Percentiles rank a stretch among this genome's conserved stretches.
Conservation (phyloP, 2,797 vertebrate genomes). For the Aphelocoma californica region DNA sequence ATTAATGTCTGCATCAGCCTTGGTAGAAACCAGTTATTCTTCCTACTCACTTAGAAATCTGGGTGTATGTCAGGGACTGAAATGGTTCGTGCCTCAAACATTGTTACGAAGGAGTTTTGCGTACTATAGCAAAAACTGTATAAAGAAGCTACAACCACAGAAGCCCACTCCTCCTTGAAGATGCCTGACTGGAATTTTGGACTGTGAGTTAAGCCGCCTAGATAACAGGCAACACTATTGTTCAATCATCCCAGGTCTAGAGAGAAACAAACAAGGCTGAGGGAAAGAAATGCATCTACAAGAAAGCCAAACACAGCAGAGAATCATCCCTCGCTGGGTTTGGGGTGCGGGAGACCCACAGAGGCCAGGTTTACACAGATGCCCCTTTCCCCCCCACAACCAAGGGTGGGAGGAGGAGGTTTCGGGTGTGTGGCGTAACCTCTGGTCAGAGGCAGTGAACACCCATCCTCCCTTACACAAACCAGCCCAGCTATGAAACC, state of each 20-base stretch:
- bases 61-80: background rate
- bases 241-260: background rate
- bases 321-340: background rate
- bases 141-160: background rate
- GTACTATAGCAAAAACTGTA: background rate
- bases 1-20: background rate
- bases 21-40: background rate
- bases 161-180: background rate
- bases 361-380: background rate
- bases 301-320: background rate
- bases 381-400: no score
- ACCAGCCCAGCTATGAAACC: background rate
- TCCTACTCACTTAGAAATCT: background rate
- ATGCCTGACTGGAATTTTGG: background rate
- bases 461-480: background rate
- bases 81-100: background rate
- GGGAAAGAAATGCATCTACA: background rate
- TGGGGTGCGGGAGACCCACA: background rate
- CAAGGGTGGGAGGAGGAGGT: no score
- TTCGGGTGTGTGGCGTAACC: fast-evolving
- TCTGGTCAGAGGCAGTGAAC: background rate
- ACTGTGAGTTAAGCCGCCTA: background rate
- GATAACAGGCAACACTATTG: fast-evolving
- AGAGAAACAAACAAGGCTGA: background rate
- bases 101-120: background rate